phyloP scores from a whole-genome alignment of 2,113 vertebrate genomes.

The Bagarius yarrelli region DNA sequence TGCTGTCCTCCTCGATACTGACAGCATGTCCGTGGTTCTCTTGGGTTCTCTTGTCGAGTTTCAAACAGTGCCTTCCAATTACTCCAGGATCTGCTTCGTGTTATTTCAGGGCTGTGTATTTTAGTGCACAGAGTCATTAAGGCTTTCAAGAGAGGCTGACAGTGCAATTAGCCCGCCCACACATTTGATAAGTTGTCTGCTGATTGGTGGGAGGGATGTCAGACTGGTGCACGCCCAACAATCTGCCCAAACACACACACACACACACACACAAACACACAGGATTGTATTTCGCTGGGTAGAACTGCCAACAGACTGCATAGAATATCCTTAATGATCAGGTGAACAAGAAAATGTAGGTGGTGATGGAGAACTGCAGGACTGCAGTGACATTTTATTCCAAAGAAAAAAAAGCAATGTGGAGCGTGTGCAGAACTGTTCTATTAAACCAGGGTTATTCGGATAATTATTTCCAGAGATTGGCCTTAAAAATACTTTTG shows the following conservation, averaged over 20 bases:
- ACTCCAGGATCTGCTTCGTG: constrained; percentile 7
- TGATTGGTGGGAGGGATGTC: constrained; percentile 47
- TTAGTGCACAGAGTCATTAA: constrained; percentile 45
- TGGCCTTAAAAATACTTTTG: no score
- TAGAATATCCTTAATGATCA: constrained; percentile 2
- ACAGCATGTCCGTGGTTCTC: constrained; percentile 29
- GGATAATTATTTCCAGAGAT: background rate
- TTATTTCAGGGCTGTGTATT: constrained; percentile 25
- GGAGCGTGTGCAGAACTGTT: background rate
- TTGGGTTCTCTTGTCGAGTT: constrained; percentile 18
- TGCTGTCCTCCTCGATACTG: constrained; percentile 19
- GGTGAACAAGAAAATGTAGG: constrained; percentile 12
- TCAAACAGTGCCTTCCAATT: constrained; percentile 30
- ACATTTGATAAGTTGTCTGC: constrained; percentile 31
- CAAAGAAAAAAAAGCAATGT: background rate
- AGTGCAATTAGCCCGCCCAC: constrained; percentile 47
- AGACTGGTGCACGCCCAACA: constrained; percentile 5
- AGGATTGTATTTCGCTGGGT: background rate
- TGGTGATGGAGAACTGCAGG: background rate
- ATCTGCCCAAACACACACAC: constrained; percentile 2
- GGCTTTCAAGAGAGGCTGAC: constrained; percentile 40
- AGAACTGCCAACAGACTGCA: background rate
- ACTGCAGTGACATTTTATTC: background rate
- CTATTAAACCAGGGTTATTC: background rate
- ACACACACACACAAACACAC: background rate